Evolutionary conservation across 2,888 invertebrate genomes (phyloP).

Genomic region (Drosophila dives): DNA sequence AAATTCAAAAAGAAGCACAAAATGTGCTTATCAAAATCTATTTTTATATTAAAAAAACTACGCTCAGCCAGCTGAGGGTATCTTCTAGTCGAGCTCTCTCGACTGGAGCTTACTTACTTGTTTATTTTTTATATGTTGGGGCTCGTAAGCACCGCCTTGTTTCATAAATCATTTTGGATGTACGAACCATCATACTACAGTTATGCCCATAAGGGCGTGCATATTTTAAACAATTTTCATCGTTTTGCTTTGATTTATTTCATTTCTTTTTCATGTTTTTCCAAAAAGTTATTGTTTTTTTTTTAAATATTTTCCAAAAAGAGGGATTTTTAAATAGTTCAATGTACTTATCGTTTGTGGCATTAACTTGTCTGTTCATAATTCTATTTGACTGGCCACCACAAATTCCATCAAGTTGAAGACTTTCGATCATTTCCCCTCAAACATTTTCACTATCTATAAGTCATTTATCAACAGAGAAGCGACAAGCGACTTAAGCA

Average conservation of each 20-base stretch:
- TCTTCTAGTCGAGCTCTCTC: neutral
- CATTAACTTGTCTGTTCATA: slow-evolving; percentile 65
- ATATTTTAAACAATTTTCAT: slow-evolving; percentile 62
- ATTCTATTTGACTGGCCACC: slow-evolving; percentile 42
- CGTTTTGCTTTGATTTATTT: slow-evolving; percentile 51
- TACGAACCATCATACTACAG: slow-evolving; percentile 16
- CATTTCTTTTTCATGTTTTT: slow-evolving; percentile 19
- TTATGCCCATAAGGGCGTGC: slow-evolving; percentile 48
- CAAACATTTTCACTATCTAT: slow-evolving; percentile 42
- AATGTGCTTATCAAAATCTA: neutral
- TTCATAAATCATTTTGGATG: slow-evolving; percentile 57
- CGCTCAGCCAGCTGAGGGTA: neutral
- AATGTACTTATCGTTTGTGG: slow-evolving; percentile 30
- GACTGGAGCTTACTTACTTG: neutral
- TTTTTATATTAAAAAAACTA: neutral
- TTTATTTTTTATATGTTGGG: slow-evolving; percentile 32
- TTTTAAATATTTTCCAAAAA: slow-evolving; percentile 7
- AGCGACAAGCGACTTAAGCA: slow-evolving; percentile 23
- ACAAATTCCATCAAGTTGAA: slow-evolving; percentile 43
- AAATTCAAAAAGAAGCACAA: neutral
- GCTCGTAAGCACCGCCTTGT: slow-evolving; percentile 40
- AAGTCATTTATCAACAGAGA: slow-evolving; percentile 70
- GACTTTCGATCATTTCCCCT: slow-evolving; percentile 21
- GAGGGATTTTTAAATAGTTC: slow-evolving; percentile 10
- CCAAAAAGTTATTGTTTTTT: slow-evolving; percentile 7